Base-by-base conservation (phyloP, 1,140 invertebrate genomes). In the Pseudomyrmex dendroicus region DNA sequence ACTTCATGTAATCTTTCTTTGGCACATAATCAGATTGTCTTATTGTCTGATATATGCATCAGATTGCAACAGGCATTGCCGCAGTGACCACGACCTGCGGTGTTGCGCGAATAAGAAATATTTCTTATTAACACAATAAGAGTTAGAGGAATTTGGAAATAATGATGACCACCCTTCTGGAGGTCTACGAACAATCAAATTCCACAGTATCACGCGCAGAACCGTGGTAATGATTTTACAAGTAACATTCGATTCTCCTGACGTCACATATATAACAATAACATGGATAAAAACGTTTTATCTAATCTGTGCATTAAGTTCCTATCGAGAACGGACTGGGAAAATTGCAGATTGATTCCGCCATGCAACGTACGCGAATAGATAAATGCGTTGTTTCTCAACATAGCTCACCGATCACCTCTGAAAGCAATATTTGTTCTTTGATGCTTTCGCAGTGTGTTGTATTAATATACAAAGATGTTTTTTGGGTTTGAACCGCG, bases 231-330 rank as follows among this genome's bases (percentile, higher is more conserved):
- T 73, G 2, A 35, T 35, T 15, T 12, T 20, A 35, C 7, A 20
- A 20, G 2, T 46, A 48, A 57, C 10, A 8, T 61, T 56, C 44
- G n/a, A n/a, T 62, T 70, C 52, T 13, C 12, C 15, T 22, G 20
- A 48, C 83, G 74, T 72, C 57, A 63, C 77, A 80, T 17, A 35
- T 61, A 83, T 70, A 73, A 25, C 12, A 56, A 85, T 86, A 84
- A 62, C 20, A 17, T 13, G 17, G 56, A 82, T 85, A 78, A 86
- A 89, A 87, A 44, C 73, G 77, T 12, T 20, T 61, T 88, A 89
- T 91, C 89, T 90, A 87, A 89, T 90, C 86, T 85, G 54, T 15
- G 17, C 10, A 22, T 20, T 25, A 62, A 63, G 54, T 8, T 8
- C 22, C n/a, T 76, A 54, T 57, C 52, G 46, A 3, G 5, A n/a